A percentile compares a stretch with the other conserved stretches of the same genome.
Conservation (phyloP, 2,888 invertebrate genomes). For the Polyommatus iphigenia region DNA sequence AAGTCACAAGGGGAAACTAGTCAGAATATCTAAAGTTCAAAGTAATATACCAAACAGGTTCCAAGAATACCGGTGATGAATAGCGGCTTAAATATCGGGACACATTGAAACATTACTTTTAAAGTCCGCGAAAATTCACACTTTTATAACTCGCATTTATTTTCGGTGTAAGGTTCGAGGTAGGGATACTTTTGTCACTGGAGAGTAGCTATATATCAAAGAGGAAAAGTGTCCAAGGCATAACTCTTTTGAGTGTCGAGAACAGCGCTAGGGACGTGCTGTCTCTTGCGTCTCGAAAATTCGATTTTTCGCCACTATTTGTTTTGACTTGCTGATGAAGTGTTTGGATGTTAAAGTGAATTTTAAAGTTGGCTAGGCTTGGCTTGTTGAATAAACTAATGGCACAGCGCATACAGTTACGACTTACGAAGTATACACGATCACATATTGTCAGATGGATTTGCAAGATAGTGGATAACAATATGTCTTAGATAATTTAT, state of each 20-base stretch:
- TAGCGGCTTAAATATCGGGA: slow-evolving; percentile 18
- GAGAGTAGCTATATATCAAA: slow-evolving; percentile 60
- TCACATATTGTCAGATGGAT: too few species aligned
- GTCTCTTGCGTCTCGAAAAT: slow-evolving; percentile 36
- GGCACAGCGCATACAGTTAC: too few species aligned
- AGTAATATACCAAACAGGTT: not conserved
- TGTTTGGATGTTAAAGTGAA: slow-evolving; percentile 36
- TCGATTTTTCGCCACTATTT: slow-evolving; percentile 36
- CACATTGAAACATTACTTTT: slow-evolving; percentile 23
- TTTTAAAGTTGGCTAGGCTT: not conserved
- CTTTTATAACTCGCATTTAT: slow-evolving; percentile 35
- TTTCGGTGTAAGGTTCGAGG: slow-evolving; percentile 37
- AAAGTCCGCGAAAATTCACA: slow-evolving; percentile 26
- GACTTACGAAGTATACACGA: too few species aligned
- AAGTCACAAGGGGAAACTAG: not conserved
- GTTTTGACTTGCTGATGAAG: slow-evolving; percentile 31
- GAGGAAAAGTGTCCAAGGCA: slow-evolving; percentile 62
- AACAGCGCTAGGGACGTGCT: slow-evolving; percentile 49
- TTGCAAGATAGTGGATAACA: too few species aligned
- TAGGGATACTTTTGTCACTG: slow-evolving; percentile 46
- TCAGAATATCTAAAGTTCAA: not conserved
- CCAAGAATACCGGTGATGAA: not conserved
- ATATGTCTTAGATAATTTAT: too few species aligned
- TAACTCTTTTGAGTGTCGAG: slow-evolving; percentile 58
- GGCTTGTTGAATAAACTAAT: not conserved